Percentiles rank a stretch among this genome's conserved stretches.
These are phyloP conservation scores for Leptinotarsa tumamoca DNA, from an alignment of 2,888 invertebrate genomes.

Conservation along the genomic window DNA sequence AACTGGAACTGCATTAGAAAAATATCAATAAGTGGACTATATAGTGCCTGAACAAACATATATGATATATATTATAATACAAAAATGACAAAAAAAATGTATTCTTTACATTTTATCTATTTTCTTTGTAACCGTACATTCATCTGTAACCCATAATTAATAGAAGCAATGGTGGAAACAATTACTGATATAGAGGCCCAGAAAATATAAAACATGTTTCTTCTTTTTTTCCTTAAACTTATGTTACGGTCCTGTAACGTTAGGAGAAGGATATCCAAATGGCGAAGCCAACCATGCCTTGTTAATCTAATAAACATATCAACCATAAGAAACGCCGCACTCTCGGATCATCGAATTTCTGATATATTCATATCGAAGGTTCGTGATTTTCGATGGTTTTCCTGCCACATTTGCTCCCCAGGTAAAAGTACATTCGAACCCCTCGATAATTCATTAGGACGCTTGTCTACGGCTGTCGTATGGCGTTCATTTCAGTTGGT, in stretches of 20 bases:
- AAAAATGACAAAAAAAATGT: too few species aligned
- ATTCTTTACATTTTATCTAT: too few species aligned
- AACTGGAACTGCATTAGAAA: too few species aligned
- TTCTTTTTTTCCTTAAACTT: neutral
- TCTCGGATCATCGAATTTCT: constrained; percentile 51
- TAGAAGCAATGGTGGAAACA: too few species aligned
- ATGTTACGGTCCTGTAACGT: neutral
- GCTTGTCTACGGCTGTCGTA: constrained; percentile 47
- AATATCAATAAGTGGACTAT: too few species aligned
- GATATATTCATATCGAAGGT: constrained; percentile 43
- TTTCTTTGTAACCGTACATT: too few species aligned
- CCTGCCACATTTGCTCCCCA: constrained; percentile 41
- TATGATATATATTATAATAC: too few species aligned
- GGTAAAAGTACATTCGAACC: constrained; percentile 42
- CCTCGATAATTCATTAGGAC: constrained; percentile 46
- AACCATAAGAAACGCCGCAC: constrained; percentile 51
- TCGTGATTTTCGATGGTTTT: constrained; percentile 48
- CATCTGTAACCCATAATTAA: too few species aligned
- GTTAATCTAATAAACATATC: constrained; percentile 51
- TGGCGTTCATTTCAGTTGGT: constrained; percentile 25
- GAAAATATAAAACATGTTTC: too few species aligned
- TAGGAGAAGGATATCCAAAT: constrained; percentile 14
- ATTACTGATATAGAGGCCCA: too few species aligned
- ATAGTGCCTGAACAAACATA: too few species aligned
- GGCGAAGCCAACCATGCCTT: constrained; percentile 42